Evolutionary conservation across 53 echinoderm and acorn worm species (phyloP).

Genomic region (Hippasteria phrygiana): DNA sequence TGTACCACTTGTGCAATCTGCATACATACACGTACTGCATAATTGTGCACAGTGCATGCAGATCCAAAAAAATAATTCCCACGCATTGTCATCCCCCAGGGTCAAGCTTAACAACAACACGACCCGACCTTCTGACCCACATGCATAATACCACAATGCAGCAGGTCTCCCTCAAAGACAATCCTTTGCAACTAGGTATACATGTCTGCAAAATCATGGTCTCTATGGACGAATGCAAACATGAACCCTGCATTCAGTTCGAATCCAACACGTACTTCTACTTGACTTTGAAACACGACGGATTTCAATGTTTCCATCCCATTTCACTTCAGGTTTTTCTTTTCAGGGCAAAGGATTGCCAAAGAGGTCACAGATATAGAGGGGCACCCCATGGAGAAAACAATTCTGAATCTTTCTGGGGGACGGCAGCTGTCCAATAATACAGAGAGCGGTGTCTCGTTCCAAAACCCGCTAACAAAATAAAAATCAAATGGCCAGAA

Average conservation of each 20-base stretch:
- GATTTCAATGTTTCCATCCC: neutral
- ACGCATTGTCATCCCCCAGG: slow-evolving; percentile 11
- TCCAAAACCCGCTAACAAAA: neutral
- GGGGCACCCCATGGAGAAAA: slow-evolving; percentile 31
- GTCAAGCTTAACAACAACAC: neutral
- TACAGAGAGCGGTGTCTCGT: neutral
- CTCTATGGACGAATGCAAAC: neutral
- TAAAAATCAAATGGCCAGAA: neutral
- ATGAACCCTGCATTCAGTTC: neutral
- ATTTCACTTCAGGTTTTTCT: slow-evolving; percentile 5
- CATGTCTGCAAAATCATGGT: neutral
- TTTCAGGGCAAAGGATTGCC: neutral
- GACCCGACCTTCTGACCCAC: slow-evolving; percentile 34
- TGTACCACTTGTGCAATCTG: neutral
- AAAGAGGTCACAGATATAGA: slow-evolving; percentile 26
- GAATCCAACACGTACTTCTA: too few relatives aligned
- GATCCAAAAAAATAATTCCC: slow-evolving; percentile 1
- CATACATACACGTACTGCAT: neutral
- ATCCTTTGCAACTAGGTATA: neutral
- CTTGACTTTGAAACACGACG: neutral
- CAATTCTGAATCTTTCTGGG: slow-evolving; percentile 43
- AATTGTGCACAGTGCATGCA: neutral
- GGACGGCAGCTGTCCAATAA: slow-evolving; percentile 32
- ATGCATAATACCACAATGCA: neutral
- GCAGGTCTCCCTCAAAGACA: neutral